Conservation (phyloP, 1,140 invertebrate species). For the Neomicropteryx cornuta region DNA sequence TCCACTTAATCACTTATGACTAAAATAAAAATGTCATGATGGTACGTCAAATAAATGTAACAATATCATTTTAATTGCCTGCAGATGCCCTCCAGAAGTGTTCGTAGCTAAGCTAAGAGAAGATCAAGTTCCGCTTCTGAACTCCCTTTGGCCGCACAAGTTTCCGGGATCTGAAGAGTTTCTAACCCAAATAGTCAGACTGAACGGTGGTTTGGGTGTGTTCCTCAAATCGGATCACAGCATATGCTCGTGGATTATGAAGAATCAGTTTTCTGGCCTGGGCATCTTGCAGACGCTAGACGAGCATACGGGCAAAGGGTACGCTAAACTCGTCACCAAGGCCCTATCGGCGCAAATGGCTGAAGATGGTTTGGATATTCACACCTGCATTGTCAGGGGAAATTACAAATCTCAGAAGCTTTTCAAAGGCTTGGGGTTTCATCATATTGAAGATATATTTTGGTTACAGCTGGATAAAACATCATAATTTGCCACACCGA, state of each 20-base stretch:
- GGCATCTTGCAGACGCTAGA: conserved; percentile 19
- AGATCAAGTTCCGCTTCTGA: conserved; percentile 12
- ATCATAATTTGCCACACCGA: no score
- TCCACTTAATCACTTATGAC: neutral
- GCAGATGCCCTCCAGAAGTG: conserved; percentile 18
- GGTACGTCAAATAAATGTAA: neutral
- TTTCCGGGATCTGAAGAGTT: conserved; percentile 17
- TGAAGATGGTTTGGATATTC: conserved; percentile 17
- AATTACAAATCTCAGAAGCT: conserved; percentile 18
- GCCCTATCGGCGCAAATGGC: conserved; percentile 17
- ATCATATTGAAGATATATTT: no score
- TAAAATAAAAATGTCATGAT: neutral
- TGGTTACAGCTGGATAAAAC: conserved; percentile 1
- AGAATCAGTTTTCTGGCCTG: conserved; percentile 18
- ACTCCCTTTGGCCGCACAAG: conserved; percentile 19
- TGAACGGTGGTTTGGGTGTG: conserved; percentile 20
- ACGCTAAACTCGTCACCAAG: conserved; percentile 17
- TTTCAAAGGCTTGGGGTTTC: conserved; percentile 19
- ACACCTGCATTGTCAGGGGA: conserved; percentile 15
- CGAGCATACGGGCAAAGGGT: conserved; percentile 20
- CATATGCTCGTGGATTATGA: conserved; percentile 20
- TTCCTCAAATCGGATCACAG: conserved; percentile 16
- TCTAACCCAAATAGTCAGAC: conserved; percentile 15
- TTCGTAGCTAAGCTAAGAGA: conserved; percentile 16
- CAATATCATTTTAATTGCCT: conserved; percentile 8